phyloP scores from a whole-genome alignment of 1,140 invertebrate species.

The Bombus vancouverensis region DNA sequence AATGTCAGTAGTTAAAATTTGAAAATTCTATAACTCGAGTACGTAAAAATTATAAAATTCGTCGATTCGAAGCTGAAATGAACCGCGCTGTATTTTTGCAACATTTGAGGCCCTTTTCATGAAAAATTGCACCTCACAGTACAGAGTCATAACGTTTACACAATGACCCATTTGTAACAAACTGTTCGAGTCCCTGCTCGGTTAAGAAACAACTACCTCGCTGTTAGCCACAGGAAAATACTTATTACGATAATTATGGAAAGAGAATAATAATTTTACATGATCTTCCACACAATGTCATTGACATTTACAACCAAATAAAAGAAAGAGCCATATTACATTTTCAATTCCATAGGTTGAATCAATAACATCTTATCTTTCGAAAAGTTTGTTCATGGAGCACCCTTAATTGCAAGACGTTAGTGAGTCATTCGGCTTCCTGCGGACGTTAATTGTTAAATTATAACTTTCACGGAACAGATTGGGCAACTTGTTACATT shows the following conservation, averaged over 20 bases:
- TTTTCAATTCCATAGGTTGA: not conserved
- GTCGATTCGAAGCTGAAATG: not conserved
- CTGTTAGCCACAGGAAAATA: slow-evolving; percentile 44
- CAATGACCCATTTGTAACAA: slow-evolving; percentile 54
- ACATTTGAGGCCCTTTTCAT: not conserved
- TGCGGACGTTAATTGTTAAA: slow-evolving; percentile 46
- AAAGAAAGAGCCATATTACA: not conserved
- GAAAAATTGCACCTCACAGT: slow-evolving; percentile 7
- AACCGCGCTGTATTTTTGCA: too few relatives aligned
- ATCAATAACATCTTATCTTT: not conserved
- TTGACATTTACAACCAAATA: not conserved
- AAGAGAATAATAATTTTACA: slow-evolving; percentile 29
- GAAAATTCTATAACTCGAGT: too few relatives aligned
- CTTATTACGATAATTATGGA: slow-evolving; percentile 53
- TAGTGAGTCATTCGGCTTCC: slow-evolving; percentile 58
- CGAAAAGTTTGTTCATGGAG: slow-evolving; percentile 3
- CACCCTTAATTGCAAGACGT: slow-evolving; percentile 1
- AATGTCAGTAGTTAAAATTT: not conserved
- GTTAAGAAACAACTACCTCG: slow-evolving; percentile 48
- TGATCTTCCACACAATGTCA: slow-evolving; percentile 15
- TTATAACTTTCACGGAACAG: slow-evolving; percentile 55
- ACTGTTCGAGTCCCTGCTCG: slow-evolving; percentile 19
- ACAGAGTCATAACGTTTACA: slow-evolving; percentile 24
- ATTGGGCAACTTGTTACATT: slow-evolving; percentile 44
- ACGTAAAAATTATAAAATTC: not conserved